These are phyloP conservation scores for Leptodactylus fallax DNA, from an alignment of 2,797 vertebrate genomes.

Conservation along the genomic window DNA sequence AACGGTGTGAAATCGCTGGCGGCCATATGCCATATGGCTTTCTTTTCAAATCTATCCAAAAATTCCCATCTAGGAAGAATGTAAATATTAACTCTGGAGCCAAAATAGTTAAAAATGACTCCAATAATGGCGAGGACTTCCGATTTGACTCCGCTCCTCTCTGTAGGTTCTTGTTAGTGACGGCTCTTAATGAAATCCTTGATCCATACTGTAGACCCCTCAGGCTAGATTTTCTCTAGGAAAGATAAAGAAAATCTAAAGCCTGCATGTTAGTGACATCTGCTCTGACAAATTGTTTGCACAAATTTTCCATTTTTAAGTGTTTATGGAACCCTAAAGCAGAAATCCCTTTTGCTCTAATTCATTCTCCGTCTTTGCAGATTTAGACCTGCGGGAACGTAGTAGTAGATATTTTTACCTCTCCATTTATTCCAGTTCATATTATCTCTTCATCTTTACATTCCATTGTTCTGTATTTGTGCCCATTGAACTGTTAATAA, in stretches of 20 bases:
- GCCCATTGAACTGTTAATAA: background rate
- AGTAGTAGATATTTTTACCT: slow-evolving; percentile 35
- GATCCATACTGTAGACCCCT: slow-evolving; percentile 31
- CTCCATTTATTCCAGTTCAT: slow-evolving; percentile 25
- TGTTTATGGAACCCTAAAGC: slow-evolving; percentile 44
- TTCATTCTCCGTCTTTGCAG: slow-evolving; percentile 45
- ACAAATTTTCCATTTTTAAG: slow-evolving; percentile 40
- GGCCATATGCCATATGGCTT: no score
- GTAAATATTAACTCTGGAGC: background rate
- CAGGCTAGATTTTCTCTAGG: slow-evolving; percentile 41
- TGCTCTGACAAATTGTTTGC: slow-evolving; percentile 52
- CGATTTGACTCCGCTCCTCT: background rate
- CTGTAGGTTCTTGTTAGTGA: slow-evolving; percentile 29
- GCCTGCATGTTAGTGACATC: slow-evolving; percentile 48
- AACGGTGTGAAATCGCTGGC: no score
- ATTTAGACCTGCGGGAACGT: slow-evolving; percentile 37
- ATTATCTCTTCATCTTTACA: background rate
- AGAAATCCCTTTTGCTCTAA: slow-evolving; percentile 33
- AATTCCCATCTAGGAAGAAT: background rate
- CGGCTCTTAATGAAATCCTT: slow-evolving; percentile 24
- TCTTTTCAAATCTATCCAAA: no score
- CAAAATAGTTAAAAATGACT: background rate
- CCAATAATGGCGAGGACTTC: background rate
- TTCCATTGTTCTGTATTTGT: slow-evolving; percentile 9
- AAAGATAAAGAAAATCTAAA: slow-evolving; percentile 2